Percentiles rank a stretch among this genome's conserved stretches.
Conservation (phyloP, 2,888 invertebrate species). For the Cheiracanthium punctorium region DNA sequence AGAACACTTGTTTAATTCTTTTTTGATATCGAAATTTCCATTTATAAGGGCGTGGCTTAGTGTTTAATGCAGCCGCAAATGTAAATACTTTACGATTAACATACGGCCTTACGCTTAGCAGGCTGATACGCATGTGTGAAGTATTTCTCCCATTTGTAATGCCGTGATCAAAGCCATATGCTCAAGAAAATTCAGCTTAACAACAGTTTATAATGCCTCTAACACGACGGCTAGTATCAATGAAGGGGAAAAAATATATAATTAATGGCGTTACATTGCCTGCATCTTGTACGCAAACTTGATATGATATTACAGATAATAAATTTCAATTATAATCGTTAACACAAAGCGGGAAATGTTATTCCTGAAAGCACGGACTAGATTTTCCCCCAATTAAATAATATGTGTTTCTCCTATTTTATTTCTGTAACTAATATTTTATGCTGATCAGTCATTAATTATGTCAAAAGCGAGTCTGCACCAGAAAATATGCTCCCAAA, state of each 20-base stretch:
- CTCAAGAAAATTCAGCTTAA: not conserved
- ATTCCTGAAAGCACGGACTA: no score
- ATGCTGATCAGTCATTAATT: no score
- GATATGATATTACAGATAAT: no score
- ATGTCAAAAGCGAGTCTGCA: no score
- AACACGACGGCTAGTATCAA: no score
- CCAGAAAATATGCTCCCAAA: no score
- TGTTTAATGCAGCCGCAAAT: not conserved
- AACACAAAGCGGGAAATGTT: no score
- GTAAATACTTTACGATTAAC: not conserved
- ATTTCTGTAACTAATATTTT: no score
- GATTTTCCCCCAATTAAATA: no score
- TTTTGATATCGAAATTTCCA: not conserved
- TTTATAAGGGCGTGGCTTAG: not conserved
- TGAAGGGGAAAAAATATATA: not conserved
- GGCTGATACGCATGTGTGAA: not conserved
- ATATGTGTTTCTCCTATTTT: no score
- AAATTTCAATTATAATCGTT: no score
- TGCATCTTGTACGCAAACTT: no score
- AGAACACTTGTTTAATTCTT: not conserved
- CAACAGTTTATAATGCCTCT: not conserved
- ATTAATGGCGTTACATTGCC: not conserved
- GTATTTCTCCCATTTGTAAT: not conserved
- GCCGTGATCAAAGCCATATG: not conserved
- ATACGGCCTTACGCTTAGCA: not conserved